Conservation (phyloP, 2,888 invertebrate species). For the Girardia tigrina region DNA sequence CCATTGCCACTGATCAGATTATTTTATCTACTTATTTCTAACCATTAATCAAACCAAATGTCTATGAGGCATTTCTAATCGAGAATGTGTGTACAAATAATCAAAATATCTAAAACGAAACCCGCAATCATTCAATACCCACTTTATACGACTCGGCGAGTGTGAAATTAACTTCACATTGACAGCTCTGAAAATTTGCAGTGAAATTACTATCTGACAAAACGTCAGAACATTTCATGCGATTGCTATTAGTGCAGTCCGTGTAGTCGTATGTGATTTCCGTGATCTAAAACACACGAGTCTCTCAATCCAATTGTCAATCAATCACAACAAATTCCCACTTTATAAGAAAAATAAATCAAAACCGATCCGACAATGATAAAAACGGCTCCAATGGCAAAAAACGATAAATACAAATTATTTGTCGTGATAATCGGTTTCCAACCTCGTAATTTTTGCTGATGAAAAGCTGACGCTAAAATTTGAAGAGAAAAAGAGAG, state of each 20-base stretch:
- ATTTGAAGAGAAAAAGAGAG: no score
- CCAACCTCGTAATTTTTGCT: constrained; percentile 8
- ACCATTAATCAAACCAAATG: no score
- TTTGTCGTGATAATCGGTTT: constrained; percentile 2
- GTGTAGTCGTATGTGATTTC: background rate
- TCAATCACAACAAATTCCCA: no score
- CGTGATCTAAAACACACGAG: background rate
- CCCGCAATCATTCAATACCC: no score
- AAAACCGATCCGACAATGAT: background rate
- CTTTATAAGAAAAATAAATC: background rate
- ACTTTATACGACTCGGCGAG: no score
- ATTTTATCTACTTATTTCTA: no score
- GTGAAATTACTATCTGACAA: background rate
- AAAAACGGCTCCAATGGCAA: background rate
- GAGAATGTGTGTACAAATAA: no score
- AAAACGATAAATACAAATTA: background rate
- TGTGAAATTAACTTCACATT: background rate
- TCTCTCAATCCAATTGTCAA: background rate
- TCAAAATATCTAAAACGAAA: no score
- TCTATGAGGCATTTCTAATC: no score
- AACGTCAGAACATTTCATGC: background rate
- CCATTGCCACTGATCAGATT: no score
- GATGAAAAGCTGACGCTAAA: background rate
- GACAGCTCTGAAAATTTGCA: background rate
- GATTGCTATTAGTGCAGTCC: background rate